A percentile compares a stretch with the other conserved stretches of the same genome.
phyloP scores from a whole-genome alignment of 2,888 invertebrate species.

The Orthosia gracilis region DNA sequence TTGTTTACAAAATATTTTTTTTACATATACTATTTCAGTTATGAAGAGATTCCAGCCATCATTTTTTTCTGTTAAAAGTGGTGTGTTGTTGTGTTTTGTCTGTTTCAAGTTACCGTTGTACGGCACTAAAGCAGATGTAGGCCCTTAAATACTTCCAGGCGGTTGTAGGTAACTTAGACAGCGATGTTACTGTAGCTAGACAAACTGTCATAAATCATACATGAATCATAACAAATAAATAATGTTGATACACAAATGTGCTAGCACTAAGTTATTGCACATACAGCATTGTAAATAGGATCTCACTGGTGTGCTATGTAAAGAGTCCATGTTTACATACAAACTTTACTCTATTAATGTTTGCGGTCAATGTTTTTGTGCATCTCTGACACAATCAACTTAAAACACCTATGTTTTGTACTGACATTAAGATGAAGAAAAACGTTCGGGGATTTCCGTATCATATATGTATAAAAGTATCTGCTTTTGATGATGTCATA shows the following conservation, averaged over 20 bases:
- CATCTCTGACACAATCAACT: slow-evolving; percentile 1
- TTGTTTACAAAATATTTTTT: too few species aligned
- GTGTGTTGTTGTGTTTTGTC: too few species aligned
- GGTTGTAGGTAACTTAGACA: too few species aligned
- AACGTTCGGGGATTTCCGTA: not conserved
- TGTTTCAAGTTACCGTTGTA: too few species aligned
- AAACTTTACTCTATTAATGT: not conserved
- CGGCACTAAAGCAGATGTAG: too few species aligned
- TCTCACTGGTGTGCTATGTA: slow-evolving; percentile 5
- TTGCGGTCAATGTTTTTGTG: slow-evolving; percentile 24
- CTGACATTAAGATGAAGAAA: not conserved
- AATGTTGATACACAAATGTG: not conserved
- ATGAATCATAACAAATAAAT: not conserved
- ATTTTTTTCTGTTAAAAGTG: too few species aligned
- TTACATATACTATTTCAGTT: too few species aligned
- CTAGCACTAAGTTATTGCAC: not conserved
- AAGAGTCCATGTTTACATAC: not conserved
- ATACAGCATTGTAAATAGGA: not conserved
- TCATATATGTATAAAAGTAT: not conserved
- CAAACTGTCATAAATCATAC: not conserved
- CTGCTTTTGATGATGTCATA: not conserved
- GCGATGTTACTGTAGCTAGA: too few species aligned
- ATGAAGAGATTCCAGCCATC: too few species aligned
- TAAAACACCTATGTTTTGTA: not conserved
- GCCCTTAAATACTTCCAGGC: slow-evolving; percentile 5